A percentile compares a stretch with the other conserved stretches of the same genome.
Conservation (phyloP, 2,113 vertebrate species). For the Picathartes gymnocephalus region DNA sequence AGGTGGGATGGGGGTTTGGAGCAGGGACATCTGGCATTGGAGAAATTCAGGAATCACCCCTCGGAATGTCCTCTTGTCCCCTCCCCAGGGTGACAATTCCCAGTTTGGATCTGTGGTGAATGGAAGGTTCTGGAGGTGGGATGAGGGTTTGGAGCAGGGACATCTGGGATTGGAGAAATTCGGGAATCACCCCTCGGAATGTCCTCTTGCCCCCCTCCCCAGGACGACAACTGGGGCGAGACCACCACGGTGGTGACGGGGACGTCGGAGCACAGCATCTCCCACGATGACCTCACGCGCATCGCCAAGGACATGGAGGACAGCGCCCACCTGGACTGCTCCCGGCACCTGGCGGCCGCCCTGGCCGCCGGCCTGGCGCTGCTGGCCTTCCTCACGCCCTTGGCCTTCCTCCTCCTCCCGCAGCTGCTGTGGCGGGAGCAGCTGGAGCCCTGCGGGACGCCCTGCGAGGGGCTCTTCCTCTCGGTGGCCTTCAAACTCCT, state of each 20-base stretch:
- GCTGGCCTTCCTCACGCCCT: conserved; percentile 84
- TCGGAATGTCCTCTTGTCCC: not conserved
- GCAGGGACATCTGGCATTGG: not conserved
- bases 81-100: no score
- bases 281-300: conserved; percentile 89
- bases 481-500: conserved; percentile 93
- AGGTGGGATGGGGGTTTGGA: not conserved
- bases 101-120: not conserved
- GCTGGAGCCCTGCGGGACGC: conserved; percentile 83
- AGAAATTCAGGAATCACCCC: not conserved
- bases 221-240: conserved; percentile 97
- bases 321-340: conserved; percentile 85
- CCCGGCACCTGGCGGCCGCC: conserved; percentile 80
- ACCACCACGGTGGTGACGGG: conserved; percentile 91
- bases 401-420: conserved; percentile 89
- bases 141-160: not conserved
- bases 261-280: conserved; percentile 92
- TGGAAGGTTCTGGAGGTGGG: not conserved
- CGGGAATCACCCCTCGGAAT: rapidly evolving
- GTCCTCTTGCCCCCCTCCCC: not conserved
- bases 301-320: conserved; percentile 93
- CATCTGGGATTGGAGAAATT: not conserved
- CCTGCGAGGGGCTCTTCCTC: conserved; percentile 92
- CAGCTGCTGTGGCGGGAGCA: conserved; percentile 86
- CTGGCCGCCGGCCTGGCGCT: conserved; percentile 81